Evolutionary conservation across 1,140 invertebrate species (phyloP).

Genomic region (Diplogasteroides magnus): DNA sequence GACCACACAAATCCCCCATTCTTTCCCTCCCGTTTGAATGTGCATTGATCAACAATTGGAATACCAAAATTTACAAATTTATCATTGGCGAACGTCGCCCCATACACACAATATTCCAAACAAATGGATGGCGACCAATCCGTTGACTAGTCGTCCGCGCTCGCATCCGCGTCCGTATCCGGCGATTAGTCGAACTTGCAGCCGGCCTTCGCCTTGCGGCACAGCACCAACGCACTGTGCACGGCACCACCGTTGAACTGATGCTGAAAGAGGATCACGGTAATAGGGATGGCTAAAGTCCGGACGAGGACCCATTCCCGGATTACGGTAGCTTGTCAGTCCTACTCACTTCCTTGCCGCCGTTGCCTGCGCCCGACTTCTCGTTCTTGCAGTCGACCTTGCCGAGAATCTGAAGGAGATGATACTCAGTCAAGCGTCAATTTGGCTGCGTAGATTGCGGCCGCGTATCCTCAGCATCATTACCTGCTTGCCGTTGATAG

Average conservation of each 20-base stretch:
- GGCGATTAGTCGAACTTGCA: conserved; percentile 33
- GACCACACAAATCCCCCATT: no score
- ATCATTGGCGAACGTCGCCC: no score
- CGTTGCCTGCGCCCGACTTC: conserved; percentile 14
- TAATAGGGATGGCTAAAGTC: neutral
- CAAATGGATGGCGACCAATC: no score
- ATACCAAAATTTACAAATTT: no score
- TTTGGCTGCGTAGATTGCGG: neutral
- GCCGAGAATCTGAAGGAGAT: conserved; percentile 31
- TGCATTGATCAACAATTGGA: no score
- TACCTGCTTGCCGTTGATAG: conserved; percentile 27
- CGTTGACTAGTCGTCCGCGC: no score
- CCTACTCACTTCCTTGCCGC: conserved; percentile 24
- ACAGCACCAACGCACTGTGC: conserved; percentile 31
- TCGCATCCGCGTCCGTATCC: no score
- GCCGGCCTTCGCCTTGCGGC: conserved; percentile 34
- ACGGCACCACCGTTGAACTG: conserved; percentile 12
- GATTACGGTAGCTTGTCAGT: neutral
- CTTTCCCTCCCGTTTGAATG: no score
- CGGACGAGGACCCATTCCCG: neutral
- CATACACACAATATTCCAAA: no score
- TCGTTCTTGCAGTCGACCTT: conserved; percentile 43
- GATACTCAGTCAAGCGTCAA: neutral
- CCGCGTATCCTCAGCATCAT: neutral
- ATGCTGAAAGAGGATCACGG: conserved; percentile 5